Base-by-base conservation (phyloP, 1,140 invertebrate genomes). In the Zaprionus taronus region DNA sequence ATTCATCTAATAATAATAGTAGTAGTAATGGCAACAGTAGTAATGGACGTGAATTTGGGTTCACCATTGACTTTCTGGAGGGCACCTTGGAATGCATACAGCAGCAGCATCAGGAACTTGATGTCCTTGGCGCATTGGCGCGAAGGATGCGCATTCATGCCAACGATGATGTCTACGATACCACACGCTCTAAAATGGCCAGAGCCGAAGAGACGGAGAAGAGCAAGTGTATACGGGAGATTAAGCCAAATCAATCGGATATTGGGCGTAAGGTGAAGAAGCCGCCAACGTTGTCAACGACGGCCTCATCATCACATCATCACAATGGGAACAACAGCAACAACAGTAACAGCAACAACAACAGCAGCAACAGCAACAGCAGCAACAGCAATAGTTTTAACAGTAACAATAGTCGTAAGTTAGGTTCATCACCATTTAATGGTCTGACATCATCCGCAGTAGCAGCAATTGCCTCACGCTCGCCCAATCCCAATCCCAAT, bases 131-230 rank as follows among this genome's bases (percentile, higher is more conserved):
- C 65, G 94, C 96, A 56, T 94, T 98, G 93, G 95, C 96, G 63
- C 95, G 95, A 89, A 97, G 97, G 92, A 97, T 99, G 95, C 95
- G 96, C 63, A 96, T 99, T 75, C 96, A 97, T 91, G 98, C 98
- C 79, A 98, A 98, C 80, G 98, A 99, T 92, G 98, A 99, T 94
- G 96, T 98, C 65, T 99, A 98, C 93, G 97, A 98, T 93, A 95
- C 96, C 66, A 99, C 98, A 76, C 95, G 96, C 93, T 95, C 96
- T 92, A 95, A 97, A 80, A 98, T 99, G 97, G 97, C 96, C 70
- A 96, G 95, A 79, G 97, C 96, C 60, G 97, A 98, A 92, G 96
- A 97, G 92, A 97, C 97, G 93, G 97, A 96, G 92, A 98, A 98
- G 94, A 98, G 97, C 93, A 97, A 97, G 94, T 98, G 97, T 93